These are phyloP conservation scores for Drosophila nigricruria DNA, from an alignment of 2,888 invertebrate species.

Conservation along the genomic window DNA sequence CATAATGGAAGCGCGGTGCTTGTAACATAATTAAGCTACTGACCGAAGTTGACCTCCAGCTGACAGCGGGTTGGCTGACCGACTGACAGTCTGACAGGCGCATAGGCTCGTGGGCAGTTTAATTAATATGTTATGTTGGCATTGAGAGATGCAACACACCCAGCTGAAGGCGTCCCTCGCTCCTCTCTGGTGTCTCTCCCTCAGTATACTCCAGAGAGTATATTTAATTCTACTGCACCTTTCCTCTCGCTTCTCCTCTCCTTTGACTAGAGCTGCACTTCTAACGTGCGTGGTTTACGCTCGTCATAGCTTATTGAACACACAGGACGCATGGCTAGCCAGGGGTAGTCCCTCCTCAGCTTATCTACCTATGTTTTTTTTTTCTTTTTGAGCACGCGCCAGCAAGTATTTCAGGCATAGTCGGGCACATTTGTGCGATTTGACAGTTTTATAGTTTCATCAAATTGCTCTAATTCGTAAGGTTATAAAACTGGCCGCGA, in stretches of 20 bases:
- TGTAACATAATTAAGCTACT: conserved; percentile 73
- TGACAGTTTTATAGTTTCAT: conserved; percentile 76
- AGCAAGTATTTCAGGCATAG: conserved; percentile 31
- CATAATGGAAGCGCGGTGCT: conserved; percentile 51
- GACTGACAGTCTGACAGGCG: conserved; percentile 69
- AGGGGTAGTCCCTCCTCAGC: conserved; percentile 20
- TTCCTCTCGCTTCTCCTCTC: neutral
- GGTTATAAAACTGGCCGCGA: conserved; percentile 71
- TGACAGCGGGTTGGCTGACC: conserved; percentile 31
- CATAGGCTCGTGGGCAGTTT: conserved; percentile 68
- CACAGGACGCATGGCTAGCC: conserved; percentile 23
- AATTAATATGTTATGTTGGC: conserved; percentile 77
- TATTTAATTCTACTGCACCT: conserved; percentile 18
- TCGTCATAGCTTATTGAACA: conserved; percentile 81
- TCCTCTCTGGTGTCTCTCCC: neutral
- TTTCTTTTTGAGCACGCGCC: neutral
- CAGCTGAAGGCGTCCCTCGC: conserved; percentile 24
- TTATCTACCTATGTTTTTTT: conserved; percentile 40
- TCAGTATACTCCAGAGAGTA: conserved; percentile 1
- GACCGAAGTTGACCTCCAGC: conserved; percentile 57
- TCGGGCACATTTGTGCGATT: conserved; percentile 64
- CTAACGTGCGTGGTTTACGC: conserved; percentile 37
- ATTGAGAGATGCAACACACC: conserved; percentile 58
- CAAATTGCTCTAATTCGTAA: conserved; percentile 76
- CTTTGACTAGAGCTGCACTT: conserved; percentile 34